These are phyloP conservation scores for Vultur gryphus DNA, from an alignment of 2,797 vertebrate species.

Conservation along the genomic window DNA sequence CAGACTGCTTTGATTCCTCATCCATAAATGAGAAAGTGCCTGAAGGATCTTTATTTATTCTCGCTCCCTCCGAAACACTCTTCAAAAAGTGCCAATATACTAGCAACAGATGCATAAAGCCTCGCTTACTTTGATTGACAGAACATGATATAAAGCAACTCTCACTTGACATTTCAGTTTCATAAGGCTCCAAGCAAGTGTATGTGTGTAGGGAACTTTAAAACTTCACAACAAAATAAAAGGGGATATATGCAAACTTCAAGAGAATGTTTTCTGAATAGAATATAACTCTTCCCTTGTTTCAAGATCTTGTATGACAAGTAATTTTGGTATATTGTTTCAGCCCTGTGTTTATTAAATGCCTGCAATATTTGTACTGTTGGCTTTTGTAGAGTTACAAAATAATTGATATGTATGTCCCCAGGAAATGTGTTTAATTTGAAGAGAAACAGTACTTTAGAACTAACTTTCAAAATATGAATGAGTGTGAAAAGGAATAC, in stretches of 20 bases:
- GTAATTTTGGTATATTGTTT: slow-evolving; percentile 49
- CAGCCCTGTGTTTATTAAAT: slow-evolving; percentile 58
- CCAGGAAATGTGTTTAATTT: slow-evolving; percentile 54
- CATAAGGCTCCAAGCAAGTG: slow-evolving; percentile 86
- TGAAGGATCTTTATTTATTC: slow-evolving; percentile 88
- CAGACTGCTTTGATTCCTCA: slow-evolving; percentile 85
- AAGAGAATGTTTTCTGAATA: slow-evolving; percentile 64
- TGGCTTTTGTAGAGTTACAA: slow-evolving; percentile 42
- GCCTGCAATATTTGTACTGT: slow-evolving; percentile 41
- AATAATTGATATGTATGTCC: slow-evolving; percentile 54
- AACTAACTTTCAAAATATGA: slow-evolving; percentile 47
- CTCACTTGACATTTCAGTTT: slow-evolving; percentile 97
- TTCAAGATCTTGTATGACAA: slow-evolving; percentile 48
- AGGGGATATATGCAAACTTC: slow-evolving; percentile 81
- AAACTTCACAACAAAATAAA: slow-evolving; percentile 84
- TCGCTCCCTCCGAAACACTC: slow-evolving; percentile 82
- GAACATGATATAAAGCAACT: slow-evolving; percentile 90
- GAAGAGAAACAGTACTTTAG: background rate
- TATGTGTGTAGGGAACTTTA: slow-evolving; percentile 8
- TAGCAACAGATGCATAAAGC: slow-evolving; percentile 88
- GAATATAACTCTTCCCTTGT: slow-evolving; percentile 40
- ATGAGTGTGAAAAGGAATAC: background rate
- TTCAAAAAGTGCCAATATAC: slow-evolving; percentile 95
- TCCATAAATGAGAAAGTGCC: slow-evolving; percentile 87
- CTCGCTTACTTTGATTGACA: slow-evolving; percentile 88